Evolutionary conservation across 1,140 invertebrate species (phyloP), one percentile per base, ranked within the genome.

Genomic region (Psilanteris sp.): DNA sequence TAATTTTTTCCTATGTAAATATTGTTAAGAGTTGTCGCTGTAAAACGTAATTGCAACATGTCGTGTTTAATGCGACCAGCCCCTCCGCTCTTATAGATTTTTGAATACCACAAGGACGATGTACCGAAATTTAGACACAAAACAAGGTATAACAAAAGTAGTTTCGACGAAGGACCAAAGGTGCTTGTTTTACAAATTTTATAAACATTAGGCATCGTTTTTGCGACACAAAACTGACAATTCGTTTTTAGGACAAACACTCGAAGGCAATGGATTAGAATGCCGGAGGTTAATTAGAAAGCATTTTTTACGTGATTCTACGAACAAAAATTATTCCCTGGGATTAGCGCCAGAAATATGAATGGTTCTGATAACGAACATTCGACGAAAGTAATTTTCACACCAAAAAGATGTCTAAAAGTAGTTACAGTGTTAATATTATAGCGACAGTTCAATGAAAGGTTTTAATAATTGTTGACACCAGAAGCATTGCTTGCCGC

Each of bases 101-200:
- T 61, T 16, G 4, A 71, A n/a, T n/a, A n/a, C n/a, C n/a, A n/a
- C n/a, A n/a, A n/a, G n/a, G n/a, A n/a, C n/a, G n/a, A n/a, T n/a
- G n/a, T n/a, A n/a, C n/a, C n/a, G n/a, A n/a, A n/a, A n/a, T n/a
- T 8, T 43, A 43, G 22, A 43, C 6, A 22, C 18, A 4, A 37
- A 15, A 11, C 10, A 31, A n/a, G 10, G 9, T 10, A 10, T 29
- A 1, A 29, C n/a, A 32, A 13, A 16, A 11, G n/a, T 57, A 37
- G 24, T 34, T 31, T 54, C 11, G 50, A 48, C 11, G 50, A 50
- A 29, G 55, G 54, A 61, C 66, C 66, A 71, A 71, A 37, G 1
- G 27, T 24, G 31, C 37, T 71, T 71, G 16, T 71, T 71, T 71
- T 62, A 16, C 55, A 71, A n/a, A 54, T 62, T 71, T 71, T 71